Conservation (phyloP, 2,113 vertebrate genomes). For the Heliornis fulica region DNA sequence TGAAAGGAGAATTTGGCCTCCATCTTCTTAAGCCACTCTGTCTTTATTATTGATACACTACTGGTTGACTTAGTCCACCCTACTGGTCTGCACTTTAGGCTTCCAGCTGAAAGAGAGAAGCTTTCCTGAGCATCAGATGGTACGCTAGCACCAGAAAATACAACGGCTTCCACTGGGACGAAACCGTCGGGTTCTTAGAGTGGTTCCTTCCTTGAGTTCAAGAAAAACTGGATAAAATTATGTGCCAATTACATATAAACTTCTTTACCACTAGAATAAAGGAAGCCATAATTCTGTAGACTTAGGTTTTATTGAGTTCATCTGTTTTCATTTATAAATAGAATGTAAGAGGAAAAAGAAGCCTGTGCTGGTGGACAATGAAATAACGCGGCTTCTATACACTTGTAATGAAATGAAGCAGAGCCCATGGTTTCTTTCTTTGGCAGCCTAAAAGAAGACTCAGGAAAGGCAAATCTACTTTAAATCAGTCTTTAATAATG, state of each 20-base stretch:
- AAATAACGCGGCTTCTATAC: conserved; percentile 52
- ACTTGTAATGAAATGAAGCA: conserved; percentile 15
- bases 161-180: conserved; percentile 55
- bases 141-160: not conserved
- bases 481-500: not conserved
- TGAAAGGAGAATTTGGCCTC: not conserved
- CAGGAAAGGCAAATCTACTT: not conserved
- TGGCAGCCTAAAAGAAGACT: not conserved
- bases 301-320: conserved; percentile 70
- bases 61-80: not conserved
- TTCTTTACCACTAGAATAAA: conserved; percentile 69
- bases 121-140: not conserved
- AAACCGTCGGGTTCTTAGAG: conserved; percentile 60
- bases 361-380: conserved; percentile 48
- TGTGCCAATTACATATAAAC: conserved; percentile 73
- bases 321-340: conserved; percentile 77
- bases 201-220: conserved; percentile 58
- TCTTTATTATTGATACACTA: not conserved
- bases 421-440: not conserved
- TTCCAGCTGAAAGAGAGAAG: not conserved
- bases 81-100: not conserved
- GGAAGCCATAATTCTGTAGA: conserved; percentile 70
- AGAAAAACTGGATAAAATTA: conserved; percentile 69
- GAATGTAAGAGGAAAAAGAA: conserved; percentile 41
- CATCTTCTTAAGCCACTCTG: not conserved